Evolutionary conservation across 1,140 invertebrate genomes (phyloP).

Genomic region (Centruroides sculpturatus): DNA sequence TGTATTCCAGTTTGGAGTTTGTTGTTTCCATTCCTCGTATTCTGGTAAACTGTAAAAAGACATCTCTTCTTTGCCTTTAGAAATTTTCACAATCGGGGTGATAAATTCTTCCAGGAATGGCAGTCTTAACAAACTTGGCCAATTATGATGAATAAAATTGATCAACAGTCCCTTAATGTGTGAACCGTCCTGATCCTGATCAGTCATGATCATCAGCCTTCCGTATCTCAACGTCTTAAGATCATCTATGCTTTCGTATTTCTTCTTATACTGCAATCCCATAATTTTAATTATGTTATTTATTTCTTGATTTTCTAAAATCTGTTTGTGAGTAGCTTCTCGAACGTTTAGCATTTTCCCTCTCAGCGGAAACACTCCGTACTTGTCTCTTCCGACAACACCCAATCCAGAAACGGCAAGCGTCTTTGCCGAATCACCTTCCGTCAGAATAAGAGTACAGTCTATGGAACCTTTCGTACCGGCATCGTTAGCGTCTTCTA

Average conservation of each 20-base stretch:
- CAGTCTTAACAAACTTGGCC: conserved; percentile 78
- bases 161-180: conserved; percentile 98
- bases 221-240: conserved; percentile 88
- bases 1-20: conserved; percentile 80
- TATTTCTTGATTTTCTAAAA: conserved; percentile 96
- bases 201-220: conserved; percentile 99
- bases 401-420: conserved; percentile 91
- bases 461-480: conserved; percentile 67
- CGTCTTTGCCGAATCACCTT: conserved; percentile 99
- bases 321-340: conserved; percentile 92
- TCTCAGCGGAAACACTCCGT: conserved; percentile 92
- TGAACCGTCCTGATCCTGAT: conserved; percentile 93
- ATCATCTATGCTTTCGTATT: conserved; percentile 77
- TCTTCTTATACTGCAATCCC: conserved; percentile 90
- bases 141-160: conserved; percentile 98
- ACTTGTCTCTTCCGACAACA: conserved; percentile 88
- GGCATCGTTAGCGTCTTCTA: conserved; percentile 98
- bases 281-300: conserved; percentile 92
- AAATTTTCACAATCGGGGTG: conserved; percentile 96
- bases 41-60: conserved; percentile 96
- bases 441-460: conserved; percentile 94
- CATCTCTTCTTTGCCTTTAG: conserved; percentile 60
- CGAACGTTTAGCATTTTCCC: conserved; percentile 98
- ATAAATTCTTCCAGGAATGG: conserved; percentile 98
- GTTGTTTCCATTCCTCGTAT: conserved; percentile 92